A percentile compares a stretch with the other conserved stretches of the same genome.
These are phyloP conservation scores for Zosterops japonicus DNA, from an alignment of 2,113 vertebrate genomes.

Conservation along the genomic window DNA sequence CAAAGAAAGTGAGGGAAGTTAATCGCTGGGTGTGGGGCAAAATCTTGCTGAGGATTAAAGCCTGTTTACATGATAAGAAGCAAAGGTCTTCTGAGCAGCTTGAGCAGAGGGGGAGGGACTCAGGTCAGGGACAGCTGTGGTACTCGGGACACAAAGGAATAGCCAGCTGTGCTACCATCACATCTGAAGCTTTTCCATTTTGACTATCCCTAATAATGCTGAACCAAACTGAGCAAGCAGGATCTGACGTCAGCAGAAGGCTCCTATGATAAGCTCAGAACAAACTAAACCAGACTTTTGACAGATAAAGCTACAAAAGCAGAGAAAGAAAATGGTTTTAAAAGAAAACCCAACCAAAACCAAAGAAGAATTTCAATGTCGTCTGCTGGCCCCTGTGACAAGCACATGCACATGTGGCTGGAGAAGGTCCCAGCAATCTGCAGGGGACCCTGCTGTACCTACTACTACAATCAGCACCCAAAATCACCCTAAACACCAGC, in stretches of 20 bases:
- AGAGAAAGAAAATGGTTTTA: neutral
- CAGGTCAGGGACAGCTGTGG: neutral
- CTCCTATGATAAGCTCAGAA: neutral
- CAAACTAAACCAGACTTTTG: neutral
- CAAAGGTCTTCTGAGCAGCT: neutral
- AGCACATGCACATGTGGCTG: neutral
- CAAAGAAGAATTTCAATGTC: neutral
- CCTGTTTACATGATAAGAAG: neutral
- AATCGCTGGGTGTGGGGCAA: neutral
- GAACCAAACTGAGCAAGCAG: neutral
- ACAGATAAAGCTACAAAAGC: neutral
- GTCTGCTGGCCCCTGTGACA: neutral
- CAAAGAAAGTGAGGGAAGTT: neutral
- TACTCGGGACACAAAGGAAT: neutral
- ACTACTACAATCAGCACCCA: neutral
- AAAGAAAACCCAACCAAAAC: neutral
- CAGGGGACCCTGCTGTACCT: neutral
- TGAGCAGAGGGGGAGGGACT: neutral
- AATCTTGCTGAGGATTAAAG: conserved; percentile 20
- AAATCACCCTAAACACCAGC: neutral
- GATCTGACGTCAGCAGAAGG: neutral
- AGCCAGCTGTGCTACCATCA: neutral
- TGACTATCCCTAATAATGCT: neutral
- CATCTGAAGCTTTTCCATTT: neutral
- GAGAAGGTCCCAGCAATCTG: neutral